A percentile compares a stretch with the other conserved stretches of the same genome.
These are phyloP conservation scores for Eclectus roratus DNA, from an alignment of 2,113 vertebrate genomes.

Conservation along the genomic window DNA sequence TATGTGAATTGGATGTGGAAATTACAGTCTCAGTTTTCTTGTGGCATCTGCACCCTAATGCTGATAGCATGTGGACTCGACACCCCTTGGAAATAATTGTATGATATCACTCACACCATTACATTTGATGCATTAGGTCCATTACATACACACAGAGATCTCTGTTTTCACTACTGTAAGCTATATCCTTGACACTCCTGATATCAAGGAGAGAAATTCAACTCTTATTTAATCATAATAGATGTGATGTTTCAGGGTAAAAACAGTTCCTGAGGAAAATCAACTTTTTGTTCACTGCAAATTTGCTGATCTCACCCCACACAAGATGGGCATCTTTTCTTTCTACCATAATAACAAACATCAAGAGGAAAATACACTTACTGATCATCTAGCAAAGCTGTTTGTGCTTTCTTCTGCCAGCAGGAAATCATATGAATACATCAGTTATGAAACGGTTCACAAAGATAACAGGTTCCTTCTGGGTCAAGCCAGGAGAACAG, in stretches of 20 bases:
- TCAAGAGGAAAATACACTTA: background rate
- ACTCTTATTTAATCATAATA: conserved; percentile 47
- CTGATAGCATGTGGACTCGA: conserved; percentile 15
- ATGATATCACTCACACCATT: conserved; percentile 51
- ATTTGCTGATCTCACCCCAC: conserved; percentile 21
- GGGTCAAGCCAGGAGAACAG: background rate
- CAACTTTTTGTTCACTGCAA: background rate
- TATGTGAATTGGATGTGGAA: conserved; percentile 48
- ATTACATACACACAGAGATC: conserved; percentile 41
- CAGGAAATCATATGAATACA: background rate
- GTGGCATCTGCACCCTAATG: conserved; percentile 39
- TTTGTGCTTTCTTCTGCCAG: background rate
- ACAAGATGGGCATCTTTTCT: background rate
- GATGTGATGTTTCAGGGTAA: conserved; percentile 27
- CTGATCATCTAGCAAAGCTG: background rate
- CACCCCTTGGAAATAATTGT: conserved; percentile 45
- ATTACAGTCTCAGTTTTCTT: conserved; percentile 50
- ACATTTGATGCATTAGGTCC: conserved; percentile 48
- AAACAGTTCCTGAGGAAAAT: conserved; percentile 24
- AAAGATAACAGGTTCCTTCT: background rate
- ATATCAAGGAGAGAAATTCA: conserved; percentile 29
- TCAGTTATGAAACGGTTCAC: background rate
- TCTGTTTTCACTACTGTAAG: conserved; percentile 9
- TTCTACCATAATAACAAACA: background rate
- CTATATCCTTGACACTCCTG: background rate